phyloP scores from a whole-genome alignment of 2,113 vertebrate species.

The Dipodomys spectabilis region DNA sequence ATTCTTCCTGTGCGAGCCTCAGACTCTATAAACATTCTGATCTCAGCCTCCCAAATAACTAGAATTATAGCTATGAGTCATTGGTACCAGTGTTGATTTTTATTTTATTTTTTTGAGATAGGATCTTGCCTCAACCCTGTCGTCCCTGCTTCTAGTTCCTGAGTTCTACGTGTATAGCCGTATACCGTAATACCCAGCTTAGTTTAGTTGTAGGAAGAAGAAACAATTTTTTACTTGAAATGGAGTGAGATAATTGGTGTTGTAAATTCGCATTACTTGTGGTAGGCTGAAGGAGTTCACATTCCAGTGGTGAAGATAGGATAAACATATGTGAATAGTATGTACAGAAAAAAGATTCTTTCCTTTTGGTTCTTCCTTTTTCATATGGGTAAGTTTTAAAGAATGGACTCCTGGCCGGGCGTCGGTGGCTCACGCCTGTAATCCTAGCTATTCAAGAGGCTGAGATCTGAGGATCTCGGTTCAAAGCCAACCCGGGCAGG shows the following conservation, averaged over 20 bases:
- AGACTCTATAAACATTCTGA: too few species aligned
- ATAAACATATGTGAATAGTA: constrained; percentile 58
- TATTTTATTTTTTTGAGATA: too few species aligned
- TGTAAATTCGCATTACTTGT: constrained; percentile 13
- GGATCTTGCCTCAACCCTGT: neutral
- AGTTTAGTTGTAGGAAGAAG: constrained; percentile 31
- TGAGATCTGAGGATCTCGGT: too few species aligned
- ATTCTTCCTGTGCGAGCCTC: too few species aligned
- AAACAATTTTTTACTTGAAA: constrained; percentile 36
- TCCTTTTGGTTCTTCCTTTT: constrained; percentile 57
- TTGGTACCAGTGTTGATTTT: too few species aligned
- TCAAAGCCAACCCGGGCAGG: too few species aligned
- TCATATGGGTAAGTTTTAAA: constrained; percentile 46
- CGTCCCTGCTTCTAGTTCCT: neutral
- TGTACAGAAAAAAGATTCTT: constrained; percentile 52
- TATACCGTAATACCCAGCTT: neutral
- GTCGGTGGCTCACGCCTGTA: too few species aligned
- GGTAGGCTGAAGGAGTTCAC: neutral
- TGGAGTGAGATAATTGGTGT: neutral
- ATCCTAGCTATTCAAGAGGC: too few species aligned
- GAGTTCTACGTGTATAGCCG: neutral
- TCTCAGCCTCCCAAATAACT: too few species aligned
- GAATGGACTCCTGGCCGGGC: too few species aligned
- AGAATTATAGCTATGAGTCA: too few species aligned
- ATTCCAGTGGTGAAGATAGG: constrained; percentile 5